phyloP scores from a whole-genome alignment of 2,113 vertebrate genomes.

The Gavia stellata region DNA sequence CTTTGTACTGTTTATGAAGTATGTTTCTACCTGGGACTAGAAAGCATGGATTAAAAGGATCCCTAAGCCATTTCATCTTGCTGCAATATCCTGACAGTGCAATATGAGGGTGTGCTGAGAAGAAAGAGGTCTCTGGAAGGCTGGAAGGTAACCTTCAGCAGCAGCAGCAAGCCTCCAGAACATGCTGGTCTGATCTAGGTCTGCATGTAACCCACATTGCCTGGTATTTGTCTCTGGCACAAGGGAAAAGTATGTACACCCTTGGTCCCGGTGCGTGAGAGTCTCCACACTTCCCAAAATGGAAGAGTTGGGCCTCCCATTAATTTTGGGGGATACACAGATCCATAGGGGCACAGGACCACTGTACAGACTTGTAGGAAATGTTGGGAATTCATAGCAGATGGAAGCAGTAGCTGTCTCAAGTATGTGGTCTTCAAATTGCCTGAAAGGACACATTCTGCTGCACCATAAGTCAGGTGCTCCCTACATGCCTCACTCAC shows the following conservation, averaged over 20 bases:
- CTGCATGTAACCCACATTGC: neutral
- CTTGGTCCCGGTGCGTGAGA: fast-evolving
- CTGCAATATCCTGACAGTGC: neutral
- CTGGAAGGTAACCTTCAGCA: neutral
- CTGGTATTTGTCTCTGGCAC: neutral
- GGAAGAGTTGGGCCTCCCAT: fast-evolving
- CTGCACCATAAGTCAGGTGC: fast-evolving
- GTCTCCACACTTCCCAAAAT: neutral
- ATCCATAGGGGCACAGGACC: neutral
- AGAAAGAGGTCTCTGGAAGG: neutral
- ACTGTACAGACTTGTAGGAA: neutral
- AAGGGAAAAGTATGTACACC: fast-evolving
- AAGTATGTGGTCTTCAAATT: neutral
- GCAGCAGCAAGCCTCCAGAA: neutral
- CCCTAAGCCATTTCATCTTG: neutral
- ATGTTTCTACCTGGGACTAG: neutral
- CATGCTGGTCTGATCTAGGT: neutral
- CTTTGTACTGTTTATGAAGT: neutral
- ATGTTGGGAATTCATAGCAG: neutral
- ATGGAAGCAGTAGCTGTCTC: neutral
- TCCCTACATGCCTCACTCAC: neutral
- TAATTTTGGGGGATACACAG: neutral
- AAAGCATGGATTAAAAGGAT: neutral
- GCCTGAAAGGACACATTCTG: fast-evolving
- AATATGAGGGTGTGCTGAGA: neutral